These are phyloP conservation scores for Aviceda subcristata DNA, from an alignment of 2,113 vertebrate species.

Conservation along the genomic window DNA sequence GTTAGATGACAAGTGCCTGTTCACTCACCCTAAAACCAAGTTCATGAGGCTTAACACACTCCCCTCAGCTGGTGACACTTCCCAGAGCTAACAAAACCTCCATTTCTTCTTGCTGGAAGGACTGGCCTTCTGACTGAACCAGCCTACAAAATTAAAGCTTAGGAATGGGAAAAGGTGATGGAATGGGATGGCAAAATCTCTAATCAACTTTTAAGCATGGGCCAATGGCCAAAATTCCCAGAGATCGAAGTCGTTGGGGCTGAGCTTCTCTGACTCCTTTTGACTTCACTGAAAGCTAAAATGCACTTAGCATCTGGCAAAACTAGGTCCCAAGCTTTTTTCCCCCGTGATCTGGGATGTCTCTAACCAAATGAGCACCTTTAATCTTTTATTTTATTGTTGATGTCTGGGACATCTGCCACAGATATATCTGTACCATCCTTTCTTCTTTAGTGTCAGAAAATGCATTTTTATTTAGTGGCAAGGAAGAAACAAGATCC, in stretches of 20 bases:
- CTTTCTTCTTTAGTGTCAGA: conserved; percentile 20
- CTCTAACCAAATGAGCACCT: neutral
- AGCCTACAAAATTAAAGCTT: neutral
- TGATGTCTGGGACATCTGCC: neutral
- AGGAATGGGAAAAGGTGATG: neutral
- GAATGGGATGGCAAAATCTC: neutral
- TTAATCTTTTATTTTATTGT: conserved; percentile 21
- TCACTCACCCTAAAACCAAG: neutral
- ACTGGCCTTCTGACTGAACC: neutral
- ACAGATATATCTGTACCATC: neutral
- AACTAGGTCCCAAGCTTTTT: neutral
- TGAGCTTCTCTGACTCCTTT: neutral
- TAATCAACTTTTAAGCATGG: neutral
- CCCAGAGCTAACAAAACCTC: neutral
- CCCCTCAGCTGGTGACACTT: neutral
- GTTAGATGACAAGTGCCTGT: neutral
- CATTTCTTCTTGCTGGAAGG: neutral
- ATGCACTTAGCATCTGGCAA: neutral
- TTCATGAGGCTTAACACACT: neutral
- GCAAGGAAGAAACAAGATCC: neutral
- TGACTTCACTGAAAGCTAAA: neutral
- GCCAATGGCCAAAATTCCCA: neutral
- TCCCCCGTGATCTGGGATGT: neutral
- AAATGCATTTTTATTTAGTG: conserved; percentile 45
- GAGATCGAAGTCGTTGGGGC: neutral